Evolutionary conservation across 2,113 vertebrate species (phyloP).

Genomic region (Eublepharis macularius): DNA sequence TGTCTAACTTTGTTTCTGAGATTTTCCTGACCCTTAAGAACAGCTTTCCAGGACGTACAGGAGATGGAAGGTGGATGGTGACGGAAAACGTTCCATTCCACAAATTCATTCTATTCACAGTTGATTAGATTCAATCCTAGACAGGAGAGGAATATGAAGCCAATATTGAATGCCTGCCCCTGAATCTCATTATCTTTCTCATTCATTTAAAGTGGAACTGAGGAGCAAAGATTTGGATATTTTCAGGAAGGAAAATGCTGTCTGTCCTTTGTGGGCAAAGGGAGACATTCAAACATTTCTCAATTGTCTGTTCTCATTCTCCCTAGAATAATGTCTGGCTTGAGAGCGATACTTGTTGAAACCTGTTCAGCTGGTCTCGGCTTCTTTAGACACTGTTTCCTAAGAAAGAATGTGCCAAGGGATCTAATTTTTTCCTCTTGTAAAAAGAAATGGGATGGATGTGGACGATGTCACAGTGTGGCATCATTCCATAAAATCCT

Average conservation of each 20-base stretch:
- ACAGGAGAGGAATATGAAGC: not conserved
- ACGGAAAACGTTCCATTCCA: too few relatives aligned
- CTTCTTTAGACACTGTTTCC: not conserved
- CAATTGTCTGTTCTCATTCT: accelerated
- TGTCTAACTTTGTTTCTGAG: too few relatives aligned
- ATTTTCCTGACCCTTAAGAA: too few relatives aligned
- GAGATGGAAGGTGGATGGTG: too few relatives aligned
- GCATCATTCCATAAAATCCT: not conserved
- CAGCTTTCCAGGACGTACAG: too few relatives aligned
- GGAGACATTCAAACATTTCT: not conserved
- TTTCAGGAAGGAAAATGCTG: not conserved
- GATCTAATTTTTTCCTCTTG: not conserved
- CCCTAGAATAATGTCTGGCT: not conserved
- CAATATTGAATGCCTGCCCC: not conserved
- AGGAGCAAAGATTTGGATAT: not conserved
- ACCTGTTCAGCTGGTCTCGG: not conserved
- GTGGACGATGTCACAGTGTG: not conserved
- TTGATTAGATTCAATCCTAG: too few relatives aligned
- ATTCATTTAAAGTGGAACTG: not conserved
- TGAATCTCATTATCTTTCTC: not conserved
- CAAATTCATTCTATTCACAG: too few relatives aligned
- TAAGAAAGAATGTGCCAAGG: slow-evolving; percentile 3
- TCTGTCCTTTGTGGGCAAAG: not conserved
- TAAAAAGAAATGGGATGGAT: not conserved
- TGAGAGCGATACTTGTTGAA: not conserved